Base-by-base conservation (phyloP, 2,113 vertebrate species). In the Micronisus gabar region DNA sequence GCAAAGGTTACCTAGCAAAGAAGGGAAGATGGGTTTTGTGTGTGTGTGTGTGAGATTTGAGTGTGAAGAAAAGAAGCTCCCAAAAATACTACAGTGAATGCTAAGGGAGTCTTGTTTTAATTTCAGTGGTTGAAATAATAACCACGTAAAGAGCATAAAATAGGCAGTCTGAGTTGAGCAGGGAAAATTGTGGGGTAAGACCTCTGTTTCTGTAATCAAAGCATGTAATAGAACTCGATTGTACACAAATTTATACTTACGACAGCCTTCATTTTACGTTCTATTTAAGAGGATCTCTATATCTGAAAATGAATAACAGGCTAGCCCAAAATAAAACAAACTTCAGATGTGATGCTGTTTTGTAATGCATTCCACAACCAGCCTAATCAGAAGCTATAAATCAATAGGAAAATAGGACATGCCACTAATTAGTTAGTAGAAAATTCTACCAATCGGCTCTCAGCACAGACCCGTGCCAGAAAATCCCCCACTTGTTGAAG, bases 81-180 rank as follows among this genome's bases (percentile, higher is more conserved):
- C 93, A 53, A 90, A 97, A 98, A 96, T 94, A 95, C 91, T 61
- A 12, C 53, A 36, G 70, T 71, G 70, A 73, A 36, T 4, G 9
- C 52, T 18, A 68, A 89, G 88, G 45, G 55, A 78, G 75, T 32
- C 88, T 90, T 97, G 70, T 95, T 97, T 97, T 97, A 97, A 97
- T 98, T 97, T 97, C 80, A 94, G 94, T 90, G 96, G 94, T 92
- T 98, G 92, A 88, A 97, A 94, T 98, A 97, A 98, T 85, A 97
- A 96, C 95, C 95, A 92, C 22, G 79, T 96, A 78, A 96, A 91
- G 94, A 97, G 78, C 94, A 96, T 83, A 70, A 97, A 96, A 97
- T 95, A 81, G 96, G 88, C 96, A 97, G 88, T 97, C 86, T 84
- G 83, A 76, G 79, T 56, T 95, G 94, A 95, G 83, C 82, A 95